Percentiles rank a stretch among this genome's conserved stretches.
These are phyloP conservation scores for Neodontobutis hainanensis DNA, from an alignment of 2,113 vertebrate genomes.

Conservation along the genomic window DNA sequence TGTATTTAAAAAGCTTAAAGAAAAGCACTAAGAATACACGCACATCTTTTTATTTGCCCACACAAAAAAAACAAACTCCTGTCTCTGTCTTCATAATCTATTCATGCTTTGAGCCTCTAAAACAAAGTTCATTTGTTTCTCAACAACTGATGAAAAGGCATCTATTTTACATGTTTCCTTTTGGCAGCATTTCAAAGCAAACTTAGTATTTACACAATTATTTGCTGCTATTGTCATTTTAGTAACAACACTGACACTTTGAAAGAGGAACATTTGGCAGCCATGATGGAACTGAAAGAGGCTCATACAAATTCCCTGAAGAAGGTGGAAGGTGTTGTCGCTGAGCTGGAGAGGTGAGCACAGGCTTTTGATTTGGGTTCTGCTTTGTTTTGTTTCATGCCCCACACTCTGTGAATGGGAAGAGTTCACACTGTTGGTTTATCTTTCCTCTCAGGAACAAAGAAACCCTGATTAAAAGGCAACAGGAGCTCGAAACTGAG, in stretches of 20 bases:
- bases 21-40: no score
- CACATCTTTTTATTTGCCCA: no score
- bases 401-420: not conserved
- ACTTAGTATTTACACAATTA: not conserved
- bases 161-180: not conserved
- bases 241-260: constrained; percentile 78
- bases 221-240: not conserved
- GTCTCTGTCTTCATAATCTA: no score
- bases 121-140: no score
- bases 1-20: no score
- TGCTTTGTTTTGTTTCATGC: constrained; percentile 7
- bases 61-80: no score
- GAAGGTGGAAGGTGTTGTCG: constrained; percentile 72
- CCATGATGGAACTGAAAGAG: constrained; percentile 74
- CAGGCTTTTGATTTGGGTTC: constrained; percentile 1
- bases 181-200: not conserved
- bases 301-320: constrained; percentile 59
- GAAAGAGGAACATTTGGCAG: constrained; percentile 63
- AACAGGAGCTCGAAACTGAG: constrained; percentile 76
- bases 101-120: no score
- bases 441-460: constrained; percentile 73
- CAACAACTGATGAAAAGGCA: not conserved
- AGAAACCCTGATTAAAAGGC: constrained; percentile 47
- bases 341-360: constrained; percentile 85
- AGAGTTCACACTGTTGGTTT: constrained; percentile 26